phyloP scores from a whole-genome alignment of 2,888 invertebrate genomes.

The Iphiclides podalirius region DNA sequence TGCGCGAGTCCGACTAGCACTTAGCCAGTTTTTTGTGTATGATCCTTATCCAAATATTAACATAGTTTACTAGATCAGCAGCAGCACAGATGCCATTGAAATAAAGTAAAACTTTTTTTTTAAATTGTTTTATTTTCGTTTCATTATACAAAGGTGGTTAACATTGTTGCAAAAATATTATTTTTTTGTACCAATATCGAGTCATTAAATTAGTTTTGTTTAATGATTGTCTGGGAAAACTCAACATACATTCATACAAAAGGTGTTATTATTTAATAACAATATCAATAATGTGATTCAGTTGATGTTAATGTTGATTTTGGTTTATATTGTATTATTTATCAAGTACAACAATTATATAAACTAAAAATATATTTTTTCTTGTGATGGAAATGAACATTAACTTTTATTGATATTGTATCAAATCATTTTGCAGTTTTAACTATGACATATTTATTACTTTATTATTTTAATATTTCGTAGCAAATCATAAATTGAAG shows the following conservation, averaged over 20 bases:
- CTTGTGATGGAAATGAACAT: not conserved
- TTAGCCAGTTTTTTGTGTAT: too few species aligned
- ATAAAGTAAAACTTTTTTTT: conserved; percentile 27
- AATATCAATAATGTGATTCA: conserved; percentile 8
- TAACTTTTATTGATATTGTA: conserved; percentile 8
- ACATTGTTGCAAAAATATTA: conserved; percentile 70
- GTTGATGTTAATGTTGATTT: conserved; percentile 4
- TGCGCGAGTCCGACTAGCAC: too few species aligned
- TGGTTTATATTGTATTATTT: too few species aligned
- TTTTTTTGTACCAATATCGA: conserved; percentile 34
- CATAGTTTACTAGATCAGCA: too few species aligned
- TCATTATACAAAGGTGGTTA: conserved; percentile 61
- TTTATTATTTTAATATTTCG: not conserved
- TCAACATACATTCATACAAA: conserved; percentile 1
- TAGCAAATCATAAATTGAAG: too few species aligned
- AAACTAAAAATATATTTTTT: not conserved
- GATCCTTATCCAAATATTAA: too few species aligned
- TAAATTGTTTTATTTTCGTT: conserved; percentile 60
- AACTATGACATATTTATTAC: not conserved
- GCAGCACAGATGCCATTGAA: too few species aligned
- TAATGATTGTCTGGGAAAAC: conserved; percentile 2
- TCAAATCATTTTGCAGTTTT: not conserved
- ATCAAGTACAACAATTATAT: too few species aligned
- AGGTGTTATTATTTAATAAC: conserved; percentile 4
- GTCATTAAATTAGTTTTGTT: conserved; percentile 20